These are phyloP conservation scores for Drosophila mulleri DNA, from an alignment of 2,888 invertebrate genomes.

Conservation along the genomic window DNA sequence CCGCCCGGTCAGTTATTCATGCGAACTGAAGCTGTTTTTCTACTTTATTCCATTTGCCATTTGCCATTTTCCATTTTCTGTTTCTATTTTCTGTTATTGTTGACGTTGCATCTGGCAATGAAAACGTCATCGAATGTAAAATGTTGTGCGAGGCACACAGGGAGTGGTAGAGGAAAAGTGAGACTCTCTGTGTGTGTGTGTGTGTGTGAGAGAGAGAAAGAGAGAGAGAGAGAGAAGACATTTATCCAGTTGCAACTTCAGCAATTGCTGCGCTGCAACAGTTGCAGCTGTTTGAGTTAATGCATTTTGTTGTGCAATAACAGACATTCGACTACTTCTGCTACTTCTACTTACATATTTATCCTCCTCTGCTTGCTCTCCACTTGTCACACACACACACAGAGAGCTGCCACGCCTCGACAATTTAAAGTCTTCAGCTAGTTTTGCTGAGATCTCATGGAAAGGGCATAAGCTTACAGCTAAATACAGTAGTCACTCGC, in stretches of 20 bases:
- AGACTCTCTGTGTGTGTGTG: background rate
- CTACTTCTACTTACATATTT: conserved; percentile 12
- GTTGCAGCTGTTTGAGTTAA: conserved; percentile 56
- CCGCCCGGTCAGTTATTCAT: conserved; percentile 46
- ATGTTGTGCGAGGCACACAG: conserved; percentile 56
- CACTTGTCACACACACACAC: conserved; percentile 7
- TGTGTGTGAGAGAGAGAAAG: conserved; percentile 2
- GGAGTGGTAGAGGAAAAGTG: background rate
- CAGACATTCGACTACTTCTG: conserved; percentile 32
- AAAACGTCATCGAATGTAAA: conserved; percentile 76
- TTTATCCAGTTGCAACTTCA: conserved; percentile 27
- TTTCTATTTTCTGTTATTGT: conserved; percentile 66
- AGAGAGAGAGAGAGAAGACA: conserved; percentile 2
- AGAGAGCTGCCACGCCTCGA: background rate
- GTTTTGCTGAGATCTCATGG: background rate
- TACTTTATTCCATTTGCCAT: conserved; percentile 35
- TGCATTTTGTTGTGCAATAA: conserved; percentile 67
- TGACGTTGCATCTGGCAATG: conserved; percentile 79
- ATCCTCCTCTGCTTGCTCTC: conserved; percentile 1
- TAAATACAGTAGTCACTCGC: background rate
- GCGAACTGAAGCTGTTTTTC: conserved; percentile 48
- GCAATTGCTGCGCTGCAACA: conserved; percentile 36
- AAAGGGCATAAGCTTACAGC: background rate
- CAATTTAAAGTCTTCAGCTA: background rate
- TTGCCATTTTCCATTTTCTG: conserved; percentile 29